phyloP scores from a whole-genome alignment of 2,797 vertebrate species.

The Furcifer pardalis region DNA sequence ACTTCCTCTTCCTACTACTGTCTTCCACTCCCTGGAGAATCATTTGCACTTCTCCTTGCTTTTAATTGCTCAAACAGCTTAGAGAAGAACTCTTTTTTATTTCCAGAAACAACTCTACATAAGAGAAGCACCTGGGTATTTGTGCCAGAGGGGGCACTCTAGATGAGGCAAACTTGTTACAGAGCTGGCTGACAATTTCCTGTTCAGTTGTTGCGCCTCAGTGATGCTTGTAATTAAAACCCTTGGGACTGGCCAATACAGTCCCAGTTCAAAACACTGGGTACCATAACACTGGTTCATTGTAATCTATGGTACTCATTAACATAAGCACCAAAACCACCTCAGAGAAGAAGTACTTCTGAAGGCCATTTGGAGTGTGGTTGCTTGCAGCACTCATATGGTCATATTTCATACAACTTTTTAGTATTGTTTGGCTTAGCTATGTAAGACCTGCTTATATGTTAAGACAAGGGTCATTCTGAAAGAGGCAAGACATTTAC shows the following conservation, averaged over 20 bases:
- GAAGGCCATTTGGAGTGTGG: background rate
- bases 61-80: background rate
- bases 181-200: background rate
- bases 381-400: too few species aligned
- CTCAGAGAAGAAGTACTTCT: background rate
- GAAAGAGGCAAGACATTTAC: too few species aligned
- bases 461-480: too few species aligned
- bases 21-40: background rate
- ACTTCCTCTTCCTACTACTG: background rate
- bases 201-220: background rate
- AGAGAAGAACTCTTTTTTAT: background rate
- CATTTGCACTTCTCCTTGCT: background rate
- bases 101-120: too few species aligned
- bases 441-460: too few species aligned
- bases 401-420: too few species aligned
- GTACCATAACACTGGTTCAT: background rate
- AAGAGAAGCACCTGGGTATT: background rate
- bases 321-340: background rate
- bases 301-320: background rate
- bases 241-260: background rate
- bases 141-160: background rate
- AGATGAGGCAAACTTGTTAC: background rate
- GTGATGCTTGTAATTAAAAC: background rate
- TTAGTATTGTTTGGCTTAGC: too few species aligned
- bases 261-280: background rate